Evolutionary conservation across 2,888 invertebrate genomes (phyloP).

Genomic region (Desoria tigrina): DNA sequence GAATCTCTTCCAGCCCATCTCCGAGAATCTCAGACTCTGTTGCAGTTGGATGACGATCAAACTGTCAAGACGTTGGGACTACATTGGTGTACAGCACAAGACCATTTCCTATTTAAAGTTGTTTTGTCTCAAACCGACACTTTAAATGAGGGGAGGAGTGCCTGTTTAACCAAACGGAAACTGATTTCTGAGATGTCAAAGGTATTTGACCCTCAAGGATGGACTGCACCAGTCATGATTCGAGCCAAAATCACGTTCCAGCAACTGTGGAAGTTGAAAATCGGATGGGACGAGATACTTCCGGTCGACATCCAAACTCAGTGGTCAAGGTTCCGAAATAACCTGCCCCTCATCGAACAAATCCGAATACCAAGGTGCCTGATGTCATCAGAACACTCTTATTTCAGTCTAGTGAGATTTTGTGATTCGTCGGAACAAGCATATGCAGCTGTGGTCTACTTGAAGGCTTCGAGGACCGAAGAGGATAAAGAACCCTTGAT

Average conservation of each 20-base stretch:
- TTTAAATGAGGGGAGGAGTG: too few species aligned
- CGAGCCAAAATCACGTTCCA: conserved; percentile 52
- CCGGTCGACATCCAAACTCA: conserved; percentile 22
- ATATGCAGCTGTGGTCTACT: conserved; percentile 50
- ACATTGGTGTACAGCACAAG: conserved; percentile 25
- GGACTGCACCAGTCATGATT: conserved; percentile 46
- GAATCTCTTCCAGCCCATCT: conserved; percentile 19
- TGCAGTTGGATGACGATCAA: not conserved
- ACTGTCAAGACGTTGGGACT: conserved; percentile 33
- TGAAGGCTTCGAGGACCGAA: conserved; percentile 19
- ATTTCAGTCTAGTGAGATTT: conserved; percentile 48
- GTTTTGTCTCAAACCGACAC: not conserved
- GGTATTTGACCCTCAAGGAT: conserved; percentile 53
- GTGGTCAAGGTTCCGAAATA: conserved; percentile 12
- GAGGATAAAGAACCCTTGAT: not conserved
- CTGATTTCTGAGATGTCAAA: conserved; percentile 50
- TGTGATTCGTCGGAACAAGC: conserved; percentile 50
- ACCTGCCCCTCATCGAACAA: not conserved
- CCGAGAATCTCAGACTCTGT: conserved; percentile 3
- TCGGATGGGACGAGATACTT: conserved; percentile 52
- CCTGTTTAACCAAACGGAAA: conserved; percentile 43
- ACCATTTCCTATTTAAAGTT: conserved; percentile 14
- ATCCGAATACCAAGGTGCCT: not conserved
- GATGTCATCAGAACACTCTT: too few species aligned
- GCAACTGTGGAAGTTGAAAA: conserved; percentile 47